phyloP scores from a whole-genome alignment of 35 echinoderm and acorn worm species.

The Heliocidaris tuberculata region DNA sequence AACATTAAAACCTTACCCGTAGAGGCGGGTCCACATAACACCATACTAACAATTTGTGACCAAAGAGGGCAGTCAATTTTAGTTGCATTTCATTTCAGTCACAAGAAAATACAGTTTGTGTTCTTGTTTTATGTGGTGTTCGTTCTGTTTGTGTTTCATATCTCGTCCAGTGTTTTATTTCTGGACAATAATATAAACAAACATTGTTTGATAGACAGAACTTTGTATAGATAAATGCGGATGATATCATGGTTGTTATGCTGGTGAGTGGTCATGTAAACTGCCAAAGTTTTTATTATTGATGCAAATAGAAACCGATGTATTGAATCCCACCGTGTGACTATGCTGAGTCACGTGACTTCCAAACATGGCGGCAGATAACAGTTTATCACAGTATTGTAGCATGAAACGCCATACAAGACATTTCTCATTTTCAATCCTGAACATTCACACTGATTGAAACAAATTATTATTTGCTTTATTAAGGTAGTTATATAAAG shows the following conservation, averaged over 20 bases:
- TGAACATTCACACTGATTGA: no score
- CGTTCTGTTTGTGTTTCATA: conserved; percentile 14
- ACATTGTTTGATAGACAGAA: conserved; percentile 26
- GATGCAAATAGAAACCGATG: background rate
- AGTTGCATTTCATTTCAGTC: background rate
- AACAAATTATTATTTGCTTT: no score
- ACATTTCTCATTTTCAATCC: background rate
- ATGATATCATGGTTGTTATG: background rate
- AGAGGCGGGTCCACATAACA: background rate
- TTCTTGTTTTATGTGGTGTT: conserved; percentile 22
- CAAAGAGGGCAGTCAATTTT: conserved; percentile 13
- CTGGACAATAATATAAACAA: conserved; percentile 24
- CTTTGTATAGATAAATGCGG: conserved; percentile 13
- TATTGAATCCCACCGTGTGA: background rate
- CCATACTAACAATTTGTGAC: background rate
- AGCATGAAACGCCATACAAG: background rate
- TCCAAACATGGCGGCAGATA: background rate
- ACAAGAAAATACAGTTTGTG: background rate
- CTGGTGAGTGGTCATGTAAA: background rate
- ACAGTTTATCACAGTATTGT: background rate
- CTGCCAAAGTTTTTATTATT: background rate
- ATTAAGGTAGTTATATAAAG: no score
- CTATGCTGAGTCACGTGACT: background rate
- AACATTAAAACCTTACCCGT: background rate
- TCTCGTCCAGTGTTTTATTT: conserved; percentile 6